phyloP scores from a whole-genome alignment of 2,797 vertebrate genomes.

The Arrhamphus sclerolepis region DNA sequence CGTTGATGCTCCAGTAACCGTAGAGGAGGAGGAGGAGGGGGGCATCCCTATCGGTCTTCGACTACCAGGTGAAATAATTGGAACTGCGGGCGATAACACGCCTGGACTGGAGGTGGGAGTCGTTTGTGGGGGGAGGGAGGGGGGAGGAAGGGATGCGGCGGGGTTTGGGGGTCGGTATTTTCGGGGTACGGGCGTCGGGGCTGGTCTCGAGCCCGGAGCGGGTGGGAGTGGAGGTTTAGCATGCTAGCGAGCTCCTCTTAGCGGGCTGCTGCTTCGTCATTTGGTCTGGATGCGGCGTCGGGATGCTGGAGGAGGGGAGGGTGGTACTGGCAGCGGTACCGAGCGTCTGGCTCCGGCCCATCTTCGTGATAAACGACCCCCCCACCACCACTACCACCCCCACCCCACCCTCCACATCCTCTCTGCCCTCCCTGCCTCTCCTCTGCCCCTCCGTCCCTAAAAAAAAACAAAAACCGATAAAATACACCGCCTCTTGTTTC shows the following conservation, averaged over 20 bases:
- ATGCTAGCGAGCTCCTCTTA: conserved; percentile 50
- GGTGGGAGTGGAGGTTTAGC: conserved; percentile 61
- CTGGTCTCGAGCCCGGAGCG: conserved; percentile 31
- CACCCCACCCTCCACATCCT: background rate
- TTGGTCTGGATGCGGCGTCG: conserved; percentile 62
- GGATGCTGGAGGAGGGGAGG: conserved; percentile 53
- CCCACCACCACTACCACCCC: too few relatives aligned
- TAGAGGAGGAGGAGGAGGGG: conserved; percentile 54
- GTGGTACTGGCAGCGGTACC: conserved; percentile 32
- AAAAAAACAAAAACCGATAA: background rate
- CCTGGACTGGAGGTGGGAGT: background rate
- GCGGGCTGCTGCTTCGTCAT: conserved; percentile 63
- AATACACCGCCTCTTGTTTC: conserved; percentile 6
- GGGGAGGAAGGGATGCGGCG: background rate
- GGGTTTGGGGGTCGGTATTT: background rate
- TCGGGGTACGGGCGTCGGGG: background rate
- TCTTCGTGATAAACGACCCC: conserved; percentile 45
- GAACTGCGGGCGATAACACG: background rate
- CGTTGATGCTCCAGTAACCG: conserved; percentile 69
- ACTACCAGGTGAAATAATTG: conserved; percentile 65
- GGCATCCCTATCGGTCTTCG: conserved; percentile 62
- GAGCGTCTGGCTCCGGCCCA: conserved; percentile 61
- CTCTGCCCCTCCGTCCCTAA: background rate
- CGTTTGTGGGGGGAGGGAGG: background rate
- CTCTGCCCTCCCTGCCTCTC: background rate